Percentiles rank a stretch among this genome's conserved stretches.
Evolutionary conservation across 1,140 invertebrate species (phyloP).

Genomic region (Geopemphigus sp.): DNA sequence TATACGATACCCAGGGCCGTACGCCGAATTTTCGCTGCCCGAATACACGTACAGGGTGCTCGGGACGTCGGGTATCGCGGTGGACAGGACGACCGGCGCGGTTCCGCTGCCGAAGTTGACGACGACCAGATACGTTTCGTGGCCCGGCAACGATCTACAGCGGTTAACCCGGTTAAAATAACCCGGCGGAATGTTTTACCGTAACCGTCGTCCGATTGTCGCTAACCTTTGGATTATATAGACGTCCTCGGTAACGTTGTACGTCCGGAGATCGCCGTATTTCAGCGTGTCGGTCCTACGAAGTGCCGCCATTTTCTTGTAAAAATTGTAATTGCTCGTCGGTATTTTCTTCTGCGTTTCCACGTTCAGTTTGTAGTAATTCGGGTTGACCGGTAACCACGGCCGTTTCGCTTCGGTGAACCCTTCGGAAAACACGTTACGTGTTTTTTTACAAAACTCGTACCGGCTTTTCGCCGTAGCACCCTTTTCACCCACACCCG

Average conservation of each 20-base stretch:
- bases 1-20: slow-evolving; percentile 9
- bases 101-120: slow-evolving; percentile 47
- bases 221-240: slow-evolving; percentile 24
- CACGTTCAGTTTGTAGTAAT: slow-evolving; percentile 60
- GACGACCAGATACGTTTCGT: slow-evolving; percentile 21
- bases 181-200: background rate
- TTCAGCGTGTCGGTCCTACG: slow-evolving; percentile 55
- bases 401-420: slow-evolving; percentile 62
- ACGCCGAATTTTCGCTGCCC: slow-evolving; percentile 39
- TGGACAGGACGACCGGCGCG: background rate
- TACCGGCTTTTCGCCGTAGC: too few species aligned
- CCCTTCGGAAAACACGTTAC: slow-evolving; percentile 55
- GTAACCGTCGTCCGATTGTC: background rate
- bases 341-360: slow-evolving; percentile 50
- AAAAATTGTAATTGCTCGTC: slow-evolving; percentile 59
- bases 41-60: background rate
- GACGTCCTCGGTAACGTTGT: slow-evolving; percentile 2
- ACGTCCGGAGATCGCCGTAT: slow-evolving; percentile 55
- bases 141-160: slow-evolving; percentile 4
- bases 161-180: background rate
- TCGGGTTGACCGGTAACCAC: slow-evolving; percentile 67
- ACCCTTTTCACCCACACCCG: too few species aligned
- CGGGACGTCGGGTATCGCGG: background rate
- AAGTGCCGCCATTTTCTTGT: slow-evolving; percentile 57
- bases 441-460: too few species aligned